These are phyloP conservation scores for Stichopus horrens DNA, from an alignment of 53 echinoderm and acorn worm species.

Conservation along the genomic window DNA sequence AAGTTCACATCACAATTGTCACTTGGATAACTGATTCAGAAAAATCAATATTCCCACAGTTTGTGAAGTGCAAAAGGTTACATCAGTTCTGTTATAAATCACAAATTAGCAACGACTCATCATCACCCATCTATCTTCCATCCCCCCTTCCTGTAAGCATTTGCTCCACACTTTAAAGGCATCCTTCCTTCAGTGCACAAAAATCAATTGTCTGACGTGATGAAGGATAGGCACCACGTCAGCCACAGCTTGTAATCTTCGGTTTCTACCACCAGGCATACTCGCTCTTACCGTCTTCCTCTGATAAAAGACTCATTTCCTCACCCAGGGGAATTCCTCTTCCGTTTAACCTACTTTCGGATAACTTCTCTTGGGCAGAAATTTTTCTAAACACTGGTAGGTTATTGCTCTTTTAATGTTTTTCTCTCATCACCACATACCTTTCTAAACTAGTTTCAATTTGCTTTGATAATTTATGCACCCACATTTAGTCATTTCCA, in stretches of 20 bases:
- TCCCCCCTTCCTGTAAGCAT: too few relatives aligned
- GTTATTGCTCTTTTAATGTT: neutral
- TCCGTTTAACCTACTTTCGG: constrained; percentile 37
- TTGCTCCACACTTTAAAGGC: neutral
- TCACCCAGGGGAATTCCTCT: neutral
- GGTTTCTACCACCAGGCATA: neutral
- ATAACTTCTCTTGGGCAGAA: neutral
- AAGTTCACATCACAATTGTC: too few relatives aligned
- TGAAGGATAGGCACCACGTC: neutral
- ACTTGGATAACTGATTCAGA: too few relatives aligned
- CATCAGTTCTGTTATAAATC: too few relatives aligned
- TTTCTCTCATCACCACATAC: neutral
- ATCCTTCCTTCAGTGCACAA: neutral
- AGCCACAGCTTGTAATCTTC: neutral
- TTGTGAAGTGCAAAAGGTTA: too few relatives aligned
- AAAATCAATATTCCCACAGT: too few relatives aligned
- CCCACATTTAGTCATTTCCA: neutral
- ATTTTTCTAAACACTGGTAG: neutral
- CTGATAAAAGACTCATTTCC: neutral
- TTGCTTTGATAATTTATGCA: neutral
- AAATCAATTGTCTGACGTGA: neutral
- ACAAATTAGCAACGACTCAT: too few relatives aligned
- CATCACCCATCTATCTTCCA: too few relatives aligned
- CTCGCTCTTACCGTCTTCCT: neutral
- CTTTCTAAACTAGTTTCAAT: neutral